A percentile compares a stretch with the other conserved stretches of the same genome.
Conservation (phyloP, 2,888 invertebrate species). For the Subacronicta megacephala region DNA sequence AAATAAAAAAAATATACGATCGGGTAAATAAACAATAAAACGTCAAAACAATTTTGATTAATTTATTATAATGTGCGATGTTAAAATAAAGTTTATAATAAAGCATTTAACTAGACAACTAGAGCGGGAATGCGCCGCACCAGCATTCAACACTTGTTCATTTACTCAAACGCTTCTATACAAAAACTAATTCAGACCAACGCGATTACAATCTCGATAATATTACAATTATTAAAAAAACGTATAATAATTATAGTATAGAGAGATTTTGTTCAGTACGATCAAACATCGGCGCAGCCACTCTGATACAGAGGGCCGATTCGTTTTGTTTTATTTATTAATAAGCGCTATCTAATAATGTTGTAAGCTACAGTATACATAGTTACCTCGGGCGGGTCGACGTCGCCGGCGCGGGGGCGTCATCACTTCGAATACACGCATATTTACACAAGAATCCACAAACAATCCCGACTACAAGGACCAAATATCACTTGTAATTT, state of each 20-base stretch:
- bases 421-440: conserved; percentile 3
- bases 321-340: conserved; percentile 68
- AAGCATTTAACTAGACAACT: conserved; percentile 83
- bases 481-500: conserved; percentile 27
- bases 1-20: conserved; percentile 8
- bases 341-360: conserved; percentile 84
- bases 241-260: conserved; percentile 63
- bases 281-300: conserved; percentile 74
- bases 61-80: conserved; percentile 90
- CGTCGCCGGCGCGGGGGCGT: conserved; percentile 4
- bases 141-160: conserved; percentile 73
- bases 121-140: conserved; percentile 64
- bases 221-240: conserved; percentile 71
- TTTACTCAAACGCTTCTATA: conserved; percentile 73
- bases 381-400: conserved; percentile 52
- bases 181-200: conserved; percentile 75
- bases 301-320: conserved; percentile 87
- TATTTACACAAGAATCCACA: conserved; percentile 17
- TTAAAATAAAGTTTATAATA: conserved; percentile 89
- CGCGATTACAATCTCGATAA: conserved; percentile 72
- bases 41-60: conserved; percentile 83
- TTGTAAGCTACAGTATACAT: conserved; percentile 73
- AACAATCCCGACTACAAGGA: conserved; percentile 5
- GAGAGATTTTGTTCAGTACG: conserved; percentile 80
- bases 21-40: conserved; percentile 61